phyloP scores from a whole-genome alignment of 2,888 invertebrate genomes.

The Pharmacophagus antenor region DNA sequence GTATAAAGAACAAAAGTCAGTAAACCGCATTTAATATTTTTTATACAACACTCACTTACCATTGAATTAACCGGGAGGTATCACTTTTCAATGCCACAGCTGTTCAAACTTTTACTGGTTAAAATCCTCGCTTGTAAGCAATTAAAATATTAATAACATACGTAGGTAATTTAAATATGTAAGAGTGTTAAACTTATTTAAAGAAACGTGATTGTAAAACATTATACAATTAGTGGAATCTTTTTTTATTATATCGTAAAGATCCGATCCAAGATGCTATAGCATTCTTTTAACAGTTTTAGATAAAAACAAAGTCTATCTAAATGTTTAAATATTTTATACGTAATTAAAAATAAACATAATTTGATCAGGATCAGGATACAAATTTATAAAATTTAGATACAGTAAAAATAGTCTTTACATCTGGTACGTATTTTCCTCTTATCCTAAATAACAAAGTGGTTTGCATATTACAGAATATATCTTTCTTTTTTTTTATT shows the following conservation, averaged over 20 bases:
- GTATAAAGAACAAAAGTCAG: background rate
- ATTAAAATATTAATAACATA: constrained; percentile 15
- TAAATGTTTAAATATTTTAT: too few species aligned
- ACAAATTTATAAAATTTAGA: too few species aligned
- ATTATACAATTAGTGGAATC: background rate
- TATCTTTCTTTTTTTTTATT: too few species aligned
- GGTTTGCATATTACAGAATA: too few species aligned
- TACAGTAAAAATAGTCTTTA: too few species aligned
- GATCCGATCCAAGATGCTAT: background rate
- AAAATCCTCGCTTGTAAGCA: constrained; percentile 6
- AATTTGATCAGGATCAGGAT: too few species aligned
- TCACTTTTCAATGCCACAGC: constrained; percentile 29
- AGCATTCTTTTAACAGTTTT: too few species aligned
- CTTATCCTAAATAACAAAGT: too few species aligned
- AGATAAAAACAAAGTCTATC: too few species aligned
- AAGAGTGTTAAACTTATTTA: constrained; percentile 16
- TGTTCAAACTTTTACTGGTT: constrained; percentile 24
- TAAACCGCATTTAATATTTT: background rate
- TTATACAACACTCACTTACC: constrained; percentile 8
- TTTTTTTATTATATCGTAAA: background rate
- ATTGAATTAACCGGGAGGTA: constrained; percentile 5
- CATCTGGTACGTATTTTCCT: too few species aligned
- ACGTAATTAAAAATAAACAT: too few species aligned
- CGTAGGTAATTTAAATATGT: constrained; percentile 1
- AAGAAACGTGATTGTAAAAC: background rate